phyloP scores from a whole-genome alignment of 2,888 invertebrate species.

The Anodontia alba region DNA sequence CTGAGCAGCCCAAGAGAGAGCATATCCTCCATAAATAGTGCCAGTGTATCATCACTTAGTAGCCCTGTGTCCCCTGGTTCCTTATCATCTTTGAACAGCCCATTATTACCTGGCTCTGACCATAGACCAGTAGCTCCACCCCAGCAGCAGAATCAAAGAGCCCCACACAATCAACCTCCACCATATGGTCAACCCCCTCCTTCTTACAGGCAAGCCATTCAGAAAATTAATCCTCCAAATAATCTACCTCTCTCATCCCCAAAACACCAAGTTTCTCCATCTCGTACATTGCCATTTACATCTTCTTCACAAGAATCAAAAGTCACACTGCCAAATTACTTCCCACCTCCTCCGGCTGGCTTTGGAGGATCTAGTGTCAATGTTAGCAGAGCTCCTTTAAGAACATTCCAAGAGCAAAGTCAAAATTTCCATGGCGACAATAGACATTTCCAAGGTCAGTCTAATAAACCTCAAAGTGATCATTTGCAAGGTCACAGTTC shows the following conservation, averaged over 20 bases:
- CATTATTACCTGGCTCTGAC: not conserved
- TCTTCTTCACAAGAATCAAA: not conserved
- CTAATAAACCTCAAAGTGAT: not conserved
- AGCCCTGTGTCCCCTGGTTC: constrained; percentile 8
- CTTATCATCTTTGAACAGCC: not conserved
- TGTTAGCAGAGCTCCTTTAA: not conserved
- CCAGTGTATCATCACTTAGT: not conserved
- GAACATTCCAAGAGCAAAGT: not conserved
- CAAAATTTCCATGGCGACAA: not conserved
- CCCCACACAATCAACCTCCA: not conserved
- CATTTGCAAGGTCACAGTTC: not conserved
- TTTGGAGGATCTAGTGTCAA: not conserved
- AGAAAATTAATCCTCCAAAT: not conserved
- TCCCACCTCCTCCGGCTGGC: not conserved
- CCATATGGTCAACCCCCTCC: not conserved
- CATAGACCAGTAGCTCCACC: not conserved
- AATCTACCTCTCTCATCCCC: constrained; percentile 14
- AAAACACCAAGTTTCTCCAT: not conserved
- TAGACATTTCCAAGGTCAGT: not conserved
- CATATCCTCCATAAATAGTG: constrained; percentile 7
- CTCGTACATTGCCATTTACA: not conserved
- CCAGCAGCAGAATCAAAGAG: not conserved
- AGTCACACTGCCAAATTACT: not conserved
- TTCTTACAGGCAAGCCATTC: not conserved
- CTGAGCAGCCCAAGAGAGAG: constrained; percentile 5